phyloP scores from a whole-genome alignment of 1,140 invertebrate genomes.

The Apis dorsata region DNA sequence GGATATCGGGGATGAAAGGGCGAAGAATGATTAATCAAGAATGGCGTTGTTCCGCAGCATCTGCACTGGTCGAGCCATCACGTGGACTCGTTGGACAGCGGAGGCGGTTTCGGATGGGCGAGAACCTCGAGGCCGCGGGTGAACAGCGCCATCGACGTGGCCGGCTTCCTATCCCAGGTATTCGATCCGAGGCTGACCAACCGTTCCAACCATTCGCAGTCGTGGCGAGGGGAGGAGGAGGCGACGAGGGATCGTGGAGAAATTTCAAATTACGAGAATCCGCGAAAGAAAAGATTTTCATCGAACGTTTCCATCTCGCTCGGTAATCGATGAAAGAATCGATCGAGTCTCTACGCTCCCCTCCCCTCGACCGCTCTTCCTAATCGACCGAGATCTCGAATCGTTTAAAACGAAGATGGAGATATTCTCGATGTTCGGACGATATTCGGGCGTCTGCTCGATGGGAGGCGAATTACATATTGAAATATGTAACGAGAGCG shows the following conservation, averaged over 20 bases:
- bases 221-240: too few species aligned
- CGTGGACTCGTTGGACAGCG: constrained; percentile 82
- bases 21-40: constrained; percentile 38
- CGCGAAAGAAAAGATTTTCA: too few species aligned
- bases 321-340: too few species aligned
- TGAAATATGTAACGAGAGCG: constrained; percentile 64
- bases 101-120: constrained; percentile 77
- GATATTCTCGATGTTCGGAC: background rate
- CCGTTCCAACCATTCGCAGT: too few species aligned
- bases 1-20: too few species aligned
- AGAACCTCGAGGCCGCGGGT: constrained; percentile 85
- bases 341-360: too few species aligned
- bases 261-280: too few species aligned
- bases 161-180: constrained; percentile 86
- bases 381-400: too few species aligned
- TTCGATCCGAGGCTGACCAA: constrained; percentile 55
- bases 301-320: too few species aligned
- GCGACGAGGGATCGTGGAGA: too few species aligned
- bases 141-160: constrained; percentile 89
- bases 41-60: constrained; percentile 81
- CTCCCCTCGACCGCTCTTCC: too few species aligned
- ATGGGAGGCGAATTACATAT: constrained; percentile 34
- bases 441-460: background rate
- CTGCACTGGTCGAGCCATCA: constrained; percentile 85
- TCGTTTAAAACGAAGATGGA: too few species aligned